A percentile compares a stretch with the other conserved stretches of the same genome.
Conservation (phyloP, 2,797 vertebrate species). For the Poeciliopsis gracilis region DNA sequence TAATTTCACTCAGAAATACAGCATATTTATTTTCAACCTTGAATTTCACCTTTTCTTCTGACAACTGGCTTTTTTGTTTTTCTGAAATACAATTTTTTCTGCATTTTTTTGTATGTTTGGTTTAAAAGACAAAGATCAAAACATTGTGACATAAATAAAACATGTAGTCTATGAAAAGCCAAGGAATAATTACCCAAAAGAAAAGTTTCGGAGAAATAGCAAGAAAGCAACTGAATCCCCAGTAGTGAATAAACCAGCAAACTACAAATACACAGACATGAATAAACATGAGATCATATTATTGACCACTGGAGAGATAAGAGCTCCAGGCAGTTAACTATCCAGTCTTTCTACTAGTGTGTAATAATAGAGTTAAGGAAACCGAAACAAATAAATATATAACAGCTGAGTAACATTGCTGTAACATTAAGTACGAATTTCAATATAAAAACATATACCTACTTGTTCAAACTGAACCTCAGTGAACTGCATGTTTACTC, state of each 20-base stretch:
- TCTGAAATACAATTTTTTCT: neutral
- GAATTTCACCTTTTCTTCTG: neutral
- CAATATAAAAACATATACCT: slow-evolving; percentile 3
- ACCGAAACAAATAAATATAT: neutral
- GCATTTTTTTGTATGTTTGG: neutral
- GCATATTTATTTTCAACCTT: neutral
- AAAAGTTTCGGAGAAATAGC: neutral
- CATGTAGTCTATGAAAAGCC: neutral
- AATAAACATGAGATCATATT: neutral
- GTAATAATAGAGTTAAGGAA: neutral
- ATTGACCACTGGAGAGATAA: slow-evolving; percentile 6
- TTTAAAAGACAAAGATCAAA: neutral
- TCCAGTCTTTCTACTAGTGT: neutral
- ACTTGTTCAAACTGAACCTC: neutral
- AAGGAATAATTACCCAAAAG: neutral
- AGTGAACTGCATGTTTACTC: slow-evolving; percentile 1
- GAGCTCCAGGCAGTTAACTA: neutral
- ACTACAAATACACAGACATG: neutral
- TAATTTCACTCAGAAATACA: neutral
- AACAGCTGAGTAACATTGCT: neutral
- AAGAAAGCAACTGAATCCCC: neutral
- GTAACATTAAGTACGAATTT: neutral
- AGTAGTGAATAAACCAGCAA: neutral
- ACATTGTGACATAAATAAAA: neutral
- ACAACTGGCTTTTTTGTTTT: neutral